Evolutionary conservation across 2,113 vertebrate genomes (phyloP), one percentile per base, ranked within the genome.

Genomic region (Salvator merianae): DNA sequence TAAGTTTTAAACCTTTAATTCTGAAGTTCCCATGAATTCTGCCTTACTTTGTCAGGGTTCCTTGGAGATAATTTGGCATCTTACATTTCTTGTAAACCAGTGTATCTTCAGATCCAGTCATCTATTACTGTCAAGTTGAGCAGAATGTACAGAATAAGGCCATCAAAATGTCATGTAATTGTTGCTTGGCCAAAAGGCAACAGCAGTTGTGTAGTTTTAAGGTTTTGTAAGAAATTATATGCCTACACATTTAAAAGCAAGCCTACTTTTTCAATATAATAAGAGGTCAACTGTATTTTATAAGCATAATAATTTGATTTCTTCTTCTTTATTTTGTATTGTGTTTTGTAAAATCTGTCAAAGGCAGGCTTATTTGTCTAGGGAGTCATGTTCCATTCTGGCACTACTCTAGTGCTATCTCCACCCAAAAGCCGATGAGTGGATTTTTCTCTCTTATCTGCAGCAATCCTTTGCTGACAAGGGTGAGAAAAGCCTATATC

Each of bases 1-100:
- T 86, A 80, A 89, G 81, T 72, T 34, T 83, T 40, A 80, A 65
- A 65, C 9, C 77, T 55, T 50, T 34, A 65, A 3, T 10, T 24
- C 4, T 88, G 16, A n/a, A 28, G 24, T 76, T 86, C 38, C 50
- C 62, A 66, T 38, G 3, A 24, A 5, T 75, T 71, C 85, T 76
- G n/a, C 68, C 80, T 34, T 83, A 30, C 70, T 30, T 74, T 38
- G 3, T 18, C 14, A 9, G 71, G 18, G 76, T 43, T 0, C 0
- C 73, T 81, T 83, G 75, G 55, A 77, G 14, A 59, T 68, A 24
- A 83, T 47, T 59, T 38, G 24, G 3, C 28, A 32, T 32, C 9
- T 14, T 79, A 16, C 14, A 30, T 65, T 32, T 32, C 30, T 32
- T 47, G 7, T 30, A n/a, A 3, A 5, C 18, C 20, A 40, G 2